These are phyloP conservation scores for Nyctalus aviator DNA, from an alignment of 2,797 vertebrate genomes.

Conservation along the genomic window DNA sequence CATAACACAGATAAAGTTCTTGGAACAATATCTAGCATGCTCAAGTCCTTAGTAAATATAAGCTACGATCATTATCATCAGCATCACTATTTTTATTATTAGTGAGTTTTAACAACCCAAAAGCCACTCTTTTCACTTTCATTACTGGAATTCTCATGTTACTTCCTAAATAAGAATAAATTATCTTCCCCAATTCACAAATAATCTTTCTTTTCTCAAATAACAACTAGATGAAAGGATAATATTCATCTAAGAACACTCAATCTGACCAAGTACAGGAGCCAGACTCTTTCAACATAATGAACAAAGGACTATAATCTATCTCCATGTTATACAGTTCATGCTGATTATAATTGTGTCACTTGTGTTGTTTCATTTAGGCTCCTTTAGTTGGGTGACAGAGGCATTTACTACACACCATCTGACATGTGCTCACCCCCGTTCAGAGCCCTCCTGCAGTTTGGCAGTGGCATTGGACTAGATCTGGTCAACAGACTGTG, in stretches of 20 bases:
- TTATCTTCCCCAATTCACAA: constrained; percentile 35
- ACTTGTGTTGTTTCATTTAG: neutral
- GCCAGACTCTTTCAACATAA: neutral
- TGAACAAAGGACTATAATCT: neutral
- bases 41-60: neutral
- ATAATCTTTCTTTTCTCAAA: constrained; percentile 25
- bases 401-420: neutral
- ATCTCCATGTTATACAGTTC: neutral
- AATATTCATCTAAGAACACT: constrained; percentile 11
- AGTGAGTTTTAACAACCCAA: neutral
- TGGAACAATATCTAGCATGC: neutral
- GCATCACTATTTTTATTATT: neutral
- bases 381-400: neutral
- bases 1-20: neutral
- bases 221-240: neutral
- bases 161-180: neutral
- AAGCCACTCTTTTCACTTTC: neutral
- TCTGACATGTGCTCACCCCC: neutral
- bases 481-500: neutral
- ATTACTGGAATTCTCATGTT: neutral
- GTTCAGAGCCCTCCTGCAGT: neutral
- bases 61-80: neutral
- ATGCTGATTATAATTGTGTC: neutral
- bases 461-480: neutral
- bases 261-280: neutral